These are phyloP conservation scores for Melanotaenia maccullochi DNA, from an alignment of 2,797 vertebrate genomes.

Conservation along the genomic window DNA sequence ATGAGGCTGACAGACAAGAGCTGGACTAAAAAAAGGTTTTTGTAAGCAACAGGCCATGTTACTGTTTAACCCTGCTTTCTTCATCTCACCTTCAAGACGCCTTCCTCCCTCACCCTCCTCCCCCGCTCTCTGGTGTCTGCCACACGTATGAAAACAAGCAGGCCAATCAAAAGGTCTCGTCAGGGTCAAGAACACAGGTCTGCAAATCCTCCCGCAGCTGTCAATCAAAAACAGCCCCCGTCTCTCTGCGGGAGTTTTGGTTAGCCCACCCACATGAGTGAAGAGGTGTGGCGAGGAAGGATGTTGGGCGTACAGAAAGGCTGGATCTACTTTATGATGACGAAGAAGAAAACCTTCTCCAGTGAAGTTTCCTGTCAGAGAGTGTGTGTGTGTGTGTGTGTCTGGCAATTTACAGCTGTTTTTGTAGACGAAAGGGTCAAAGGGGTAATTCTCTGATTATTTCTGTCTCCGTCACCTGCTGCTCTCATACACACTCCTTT, in stretches of 20 bases:
- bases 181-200: constrained; percentile 61
- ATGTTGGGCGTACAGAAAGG: constrained; percentile 8
- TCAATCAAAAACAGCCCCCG: constrained; percentile 64
- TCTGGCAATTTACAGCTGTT: constrained; percentile 62
- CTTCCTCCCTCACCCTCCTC: constrained; percentile 29
- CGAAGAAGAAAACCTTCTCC: constrained; percentile 41
- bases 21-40: background rate
- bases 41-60: constrained; percentile 3
- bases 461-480: constrained; percentile 62
- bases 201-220: constrained; percentile 59
- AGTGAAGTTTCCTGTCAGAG: constrained; percentile 23
- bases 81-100: constrained; percentile 20
- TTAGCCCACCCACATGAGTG: constrained; percentile 53
- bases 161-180: constrained; percentile 69
- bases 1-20: constrained; percentile 21
- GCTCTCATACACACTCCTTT: constrained; percentile 45
- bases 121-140: constrained; percentile 33
- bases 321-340: constrained; percentile 28
- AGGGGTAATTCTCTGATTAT: constrained; percentile 57
- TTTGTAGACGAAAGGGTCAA: constrained; percentile 69
- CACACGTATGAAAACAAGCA: constrained; percentile 75
- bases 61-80: constrained; percentile 23
- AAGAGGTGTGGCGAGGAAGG: constrained; percentile 9
- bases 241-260: constrained; percentile 11
- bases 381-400: constrained; percentile 14